phyloP scores from a whole-genome alignment of 2,797 vertebrate species.

The Gallinago nigripennis region DNA sequence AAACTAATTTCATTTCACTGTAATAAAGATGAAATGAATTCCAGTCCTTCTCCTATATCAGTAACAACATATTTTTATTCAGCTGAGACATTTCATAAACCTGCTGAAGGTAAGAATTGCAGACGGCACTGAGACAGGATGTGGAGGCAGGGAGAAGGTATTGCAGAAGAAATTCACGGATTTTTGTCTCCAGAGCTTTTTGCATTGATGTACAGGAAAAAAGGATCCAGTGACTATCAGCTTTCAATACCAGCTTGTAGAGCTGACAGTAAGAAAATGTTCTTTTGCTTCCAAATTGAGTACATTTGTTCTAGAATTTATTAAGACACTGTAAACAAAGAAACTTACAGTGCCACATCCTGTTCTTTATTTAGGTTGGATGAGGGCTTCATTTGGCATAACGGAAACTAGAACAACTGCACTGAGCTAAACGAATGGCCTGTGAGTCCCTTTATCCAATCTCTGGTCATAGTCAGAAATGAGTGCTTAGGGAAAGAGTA shows the following conservation, averaged over 20 bases:
- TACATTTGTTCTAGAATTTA: conserved; percentile 50
- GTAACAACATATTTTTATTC: conserved; percentile 41
- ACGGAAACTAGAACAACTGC: neutral
- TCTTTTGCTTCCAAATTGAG: conserved; percentile 45
- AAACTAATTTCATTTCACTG: conserved; percentile 37
- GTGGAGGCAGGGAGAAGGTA: neutral
- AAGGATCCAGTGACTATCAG: neutral
- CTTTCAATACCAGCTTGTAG: conserved; percentile 23
- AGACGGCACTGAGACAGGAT: neutral
- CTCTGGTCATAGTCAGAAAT: neutral
- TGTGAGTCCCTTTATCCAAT: neutral
- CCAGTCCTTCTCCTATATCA: neutral
- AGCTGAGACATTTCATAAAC: conserved; percentile 47
- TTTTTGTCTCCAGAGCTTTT: conserved; percentile 27
- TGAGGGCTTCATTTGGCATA: conserved; percentile 7
- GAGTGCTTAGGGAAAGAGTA: neutral
- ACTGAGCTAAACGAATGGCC: neutral
- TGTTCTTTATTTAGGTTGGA: conserved; percentile 42
- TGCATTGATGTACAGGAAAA: neutral
- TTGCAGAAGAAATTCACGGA: neutral
- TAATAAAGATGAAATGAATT: conserved; percentile 44
- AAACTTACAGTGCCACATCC: conserved; percentile 32
- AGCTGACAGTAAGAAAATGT: conserved; percentile 16
- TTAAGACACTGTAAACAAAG: conserved; percentile 20
- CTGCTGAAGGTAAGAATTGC: conserved; percentile 26